Evolutionary conservation across 1,140 invertebrate genomes (phyloP), one percentile per base, ranked within the genome.

Genomic region (Drosophila truncata): DNA sequence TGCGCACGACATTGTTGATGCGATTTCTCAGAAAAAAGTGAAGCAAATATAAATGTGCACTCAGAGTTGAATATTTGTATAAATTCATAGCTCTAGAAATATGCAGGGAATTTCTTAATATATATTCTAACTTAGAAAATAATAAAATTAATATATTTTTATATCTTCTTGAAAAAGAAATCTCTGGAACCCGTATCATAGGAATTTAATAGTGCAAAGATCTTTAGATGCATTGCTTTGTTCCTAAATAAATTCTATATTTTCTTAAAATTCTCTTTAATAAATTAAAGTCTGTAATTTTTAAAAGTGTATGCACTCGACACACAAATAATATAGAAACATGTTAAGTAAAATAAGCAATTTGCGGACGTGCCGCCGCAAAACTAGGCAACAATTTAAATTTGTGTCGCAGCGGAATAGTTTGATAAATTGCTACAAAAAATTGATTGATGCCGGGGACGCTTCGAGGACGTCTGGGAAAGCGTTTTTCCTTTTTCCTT

Each of bases 381-480:
- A 84, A 90, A 87, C 79, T 86, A 83, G 84, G 83, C 75, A 47
- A 60, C 60, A 82, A 87, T 80, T 90, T 88, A 81, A 90, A 90
- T 88, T 88, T 67, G 59, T 72, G 84, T 67, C 46, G 42, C 80
- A 79, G 25, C 31, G 85, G 70, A 90, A 88, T 88, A 84, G 84
- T 88, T 84, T 88, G 85, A 88, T 88, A 88, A 85, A 88, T 88
- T 90, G 81, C 54, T 55, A 49, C 49, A 78, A 91, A 90, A 90
- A 81, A 81, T 88, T 88, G 85, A 88, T 88, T 88, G 85, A 88
- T 88, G 85, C 47, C 35, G 27, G 16, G 42, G 33, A 11, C 39
- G 44, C 27, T 29, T 33, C 47, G 44, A 60, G 61, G 54, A 58
- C 37, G 42, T 41, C 42, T 49, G 31, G 41, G 50, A 55, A 78